Percentiles rank a stretch among this genome's conserved stretches.
phyloP scores from a whole-genome alignment of 2,888 invertebrate species.

The Athetis lepigone region DNA sequence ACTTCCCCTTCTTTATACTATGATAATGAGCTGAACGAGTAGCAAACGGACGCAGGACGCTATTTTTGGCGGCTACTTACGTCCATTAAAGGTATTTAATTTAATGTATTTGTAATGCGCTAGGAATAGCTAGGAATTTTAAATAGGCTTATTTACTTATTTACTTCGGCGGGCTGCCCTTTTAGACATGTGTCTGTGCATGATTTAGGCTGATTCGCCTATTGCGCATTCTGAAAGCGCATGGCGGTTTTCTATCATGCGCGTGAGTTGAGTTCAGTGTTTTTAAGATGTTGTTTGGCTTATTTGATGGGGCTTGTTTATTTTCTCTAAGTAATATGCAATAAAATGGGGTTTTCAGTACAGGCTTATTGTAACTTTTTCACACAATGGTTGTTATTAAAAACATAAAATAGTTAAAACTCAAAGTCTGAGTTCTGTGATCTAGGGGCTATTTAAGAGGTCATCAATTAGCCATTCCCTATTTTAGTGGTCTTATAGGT shows the following conservation, averaged over 20 bases:
- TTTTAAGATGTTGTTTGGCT: not conserved
- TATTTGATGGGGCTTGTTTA: not conserved
- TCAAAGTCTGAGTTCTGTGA: too few relatives aligned
- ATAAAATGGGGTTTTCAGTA: not conserved
- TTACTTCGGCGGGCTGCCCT: conserved; percentile 22
- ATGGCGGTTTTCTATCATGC: conserved; percentile 19
- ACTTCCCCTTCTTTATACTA: too few relatives aligned
- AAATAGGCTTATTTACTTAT: conserved; percentile 50
- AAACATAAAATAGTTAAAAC: too few relatives aligned
- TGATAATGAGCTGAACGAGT: conserved; percentile 42
- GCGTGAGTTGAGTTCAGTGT: conserved; percentile 1
- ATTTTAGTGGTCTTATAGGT: too few relatives aligned
- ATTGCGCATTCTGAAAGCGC: conserved; percentile 20
- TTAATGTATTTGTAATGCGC: conserved; percentile 39
- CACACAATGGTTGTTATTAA: too few relatives aligned
- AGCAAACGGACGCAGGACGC: conserved; percentile 32
- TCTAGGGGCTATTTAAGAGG: too few relatives aligned
- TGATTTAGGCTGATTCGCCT: conserved; percentile 1
- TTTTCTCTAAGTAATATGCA: not conserved
- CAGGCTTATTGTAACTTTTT: too few relatives aligned
- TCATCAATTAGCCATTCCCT: too few relatives aligned
- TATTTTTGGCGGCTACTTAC: conserved; percentile 52
- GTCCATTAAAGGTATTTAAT: conserved; percentile 48
- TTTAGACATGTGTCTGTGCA: conserved; percentile 14
- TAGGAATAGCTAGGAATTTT: conserved; percentile 48